Evolutionary conservation across 2,113 vertebrate species (phyloP), one percentile per base, ranked within the genome.

Genomic region (Anas platyrhynchos): DNA sequence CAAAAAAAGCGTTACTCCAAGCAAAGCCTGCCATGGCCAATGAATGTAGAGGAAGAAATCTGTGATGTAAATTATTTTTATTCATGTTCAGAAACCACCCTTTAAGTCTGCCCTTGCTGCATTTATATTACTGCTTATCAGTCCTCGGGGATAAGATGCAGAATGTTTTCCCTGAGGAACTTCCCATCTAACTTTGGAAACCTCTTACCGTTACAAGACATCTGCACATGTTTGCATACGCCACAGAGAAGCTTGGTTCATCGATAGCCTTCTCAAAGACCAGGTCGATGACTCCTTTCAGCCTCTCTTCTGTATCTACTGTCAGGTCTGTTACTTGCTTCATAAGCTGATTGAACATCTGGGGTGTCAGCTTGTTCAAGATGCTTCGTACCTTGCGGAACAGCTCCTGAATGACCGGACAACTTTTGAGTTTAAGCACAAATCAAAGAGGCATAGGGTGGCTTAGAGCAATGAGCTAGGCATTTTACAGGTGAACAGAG

Each of bases 211-310:
- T 99, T 66, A 99, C 99, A 7, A 99, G 98, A 96, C 99, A 99
- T 59, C 99, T 98, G 97, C 99, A 99, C 99, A 99, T 99, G 98
- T 99, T 99, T 96, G 99, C 99, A 8, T 99, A 99, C 0, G 99
- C 99, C 96, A 99, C 99, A 0, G 99, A 99, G 97, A 99, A 99
- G 97, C 99, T 98, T 87, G 99, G 99, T 91, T 99, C 99, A 14
- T 99, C 99, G 5, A 99, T 99, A 85, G 99, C 99, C 97, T 99
- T 99, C 98, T 99, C 99, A 5, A 99, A 99, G 79, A 99, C 99
- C 95, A 99, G 98, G 98, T 99, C 99, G 2, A 99, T 99, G 97
- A 99, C 99, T 31, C 99, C 99, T 95, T 99, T 99, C 69, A 99
- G 98, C 63, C 99, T 96, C 98, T 99, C 99, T 83, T 99, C 99